Base-by-base conservation (phyloP, 2,797 vertebrate genomes). In the Acanthiza pusilla region DNA sequence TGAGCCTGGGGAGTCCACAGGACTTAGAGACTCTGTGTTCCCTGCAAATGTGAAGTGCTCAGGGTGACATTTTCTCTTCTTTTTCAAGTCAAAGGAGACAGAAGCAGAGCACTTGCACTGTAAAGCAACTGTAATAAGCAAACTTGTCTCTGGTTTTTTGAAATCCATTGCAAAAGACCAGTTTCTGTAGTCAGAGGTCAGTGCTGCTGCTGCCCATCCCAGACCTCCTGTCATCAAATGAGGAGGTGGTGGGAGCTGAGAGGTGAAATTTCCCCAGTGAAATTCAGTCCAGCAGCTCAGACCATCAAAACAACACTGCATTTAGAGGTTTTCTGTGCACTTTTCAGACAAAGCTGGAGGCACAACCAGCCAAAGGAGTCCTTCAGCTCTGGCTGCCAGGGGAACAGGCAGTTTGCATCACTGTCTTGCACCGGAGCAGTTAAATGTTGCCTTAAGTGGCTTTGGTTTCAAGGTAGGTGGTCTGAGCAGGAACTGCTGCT, bases 401-500 rank as follows among this genome's bases (percentile, higher is more conserved):
- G 19, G 58, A 81, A 78, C 79, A 62, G 38, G 50, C 72, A 72
- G 70, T 77, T 89, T 94, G 38, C 70, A 81, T 66, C 79, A 72
- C 34, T 47, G 8, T 61, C 82, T 85, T 84, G 82, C 90, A 68
- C 26, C 36, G 1, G 0, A 86, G 88, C 36, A 51, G 73, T 90
- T 88, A 55, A 91, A 88, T 51, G 87, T 87, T 93, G 85, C 74
- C 70, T 88, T 51, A 45, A 86, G 58, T 76, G 67, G 90, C 88
- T 90, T 91, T 88, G 60, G 10, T 88, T 88, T 94, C 95, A 42
- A 91, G 76, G 96, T 94, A 96, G 96, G 96, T 96, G 96, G 96
- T 96, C 96, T 91, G 85, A 86, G 90, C 9, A 26, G 73, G 40
- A 92, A 30, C 54, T 48, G 76, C 79, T 62, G 76, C 66, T 94